Base-by-base conservation (phyloP, 1,140 invertebrate genomes). In the Colletes gigas region DNA sequence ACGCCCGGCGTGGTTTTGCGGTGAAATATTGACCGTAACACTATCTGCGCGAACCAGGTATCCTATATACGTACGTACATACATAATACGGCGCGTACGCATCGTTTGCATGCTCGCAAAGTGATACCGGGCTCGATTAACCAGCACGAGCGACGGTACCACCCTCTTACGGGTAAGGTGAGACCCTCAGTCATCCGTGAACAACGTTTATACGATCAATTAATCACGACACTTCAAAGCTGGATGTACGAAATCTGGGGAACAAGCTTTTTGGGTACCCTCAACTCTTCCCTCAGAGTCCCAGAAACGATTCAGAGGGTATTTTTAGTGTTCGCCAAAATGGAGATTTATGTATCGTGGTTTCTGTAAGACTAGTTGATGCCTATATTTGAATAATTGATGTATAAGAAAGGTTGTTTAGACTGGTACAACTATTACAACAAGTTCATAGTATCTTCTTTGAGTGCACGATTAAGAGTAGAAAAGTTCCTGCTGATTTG, bases 11-110 rank as follows among this genome's bases (percentile, higher is more conserved):
- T 12, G 76, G 67, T 54, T 83, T 70, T 55, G 66, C 52, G 21
- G 47, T 80, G 70, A 83, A 83, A 79, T 83, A 84, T 84, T 78
- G 83, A 79, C 44, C n/a, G 70, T 52, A 59, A 72, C 76, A 62
- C 72, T 85, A 84, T 85, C 82, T 84, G 41, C 65, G 14, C 66
- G 54, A 55, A 39, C 70, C 82, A 83, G 69, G 54, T 68, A 70
- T 81, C n/a, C 50, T 41, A n/a, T 10, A n/a, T 57, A 19, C 14
- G 57, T 52, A 1, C 19, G 21, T 63, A 63, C 44, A 41, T 44
- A 57, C 21, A 69, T 60, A 83, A 70, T 8, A 47, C 39, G 50
- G 63, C 17, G 65, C 55, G 71, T 74, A 74, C 70, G 66, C 75
- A 83, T 78, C 57, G 81, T 83, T 83, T 80, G 52, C 70, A 60